phyloP scores from a whole-genome alignment of 2,888 invertebrate species.

The Didymodactylos carnosus region DNA sequence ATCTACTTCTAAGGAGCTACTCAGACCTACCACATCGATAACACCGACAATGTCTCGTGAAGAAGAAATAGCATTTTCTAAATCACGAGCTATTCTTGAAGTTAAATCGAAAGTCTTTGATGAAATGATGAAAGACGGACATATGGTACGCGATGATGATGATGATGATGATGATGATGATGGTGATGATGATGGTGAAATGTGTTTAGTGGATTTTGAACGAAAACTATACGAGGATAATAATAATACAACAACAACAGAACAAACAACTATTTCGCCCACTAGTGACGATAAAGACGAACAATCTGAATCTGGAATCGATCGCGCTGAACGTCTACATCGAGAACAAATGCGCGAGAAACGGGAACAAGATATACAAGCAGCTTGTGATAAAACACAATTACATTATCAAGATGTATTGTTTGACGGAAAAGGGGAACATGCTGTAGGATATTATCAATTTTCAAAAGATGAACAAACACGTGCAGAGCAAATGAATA shows the following conservation, averaged over 20 bases:
- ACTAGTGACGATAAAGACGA: background rate
- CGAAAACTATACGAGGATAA: conserved; percentile 29
- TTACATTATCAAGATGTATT: background rate
- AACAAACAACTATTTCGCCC: conserved; percentile 48
- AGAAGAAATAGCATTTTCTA: background rate
- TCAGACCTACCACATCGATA: background rate
- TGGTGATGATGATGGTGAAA: no score
- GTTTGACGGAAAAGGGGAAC: background rate
- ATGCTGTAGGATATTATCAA: background rate
- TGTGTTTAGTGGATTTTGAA: background rate
- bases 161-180: background rate
- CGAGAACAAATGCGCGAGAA: background rate
- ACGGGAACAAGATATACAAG: background rate
- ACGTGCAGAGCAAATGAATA: conserved; percentile 1
- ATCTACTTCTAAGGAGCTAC: no score
- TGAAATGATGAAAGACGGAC: background rate
- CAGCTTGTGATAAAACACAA: background rate
- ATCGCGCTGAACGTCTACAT: background rate
- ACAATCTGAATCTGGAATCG: background rate
- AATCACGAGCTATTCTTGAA: background rate
- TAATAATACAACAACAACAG: conserved; percentile 38
- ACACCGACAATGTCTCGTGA: background rate
- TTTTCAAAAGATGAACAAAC: background rate
- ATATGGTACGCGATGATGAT: background rate
- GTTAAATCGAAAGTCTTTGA: background rate